Evolutionary conservation across 2,113 vertebrate species (phyloP).

Genomic region (Hiodon alosoides): DNA sequence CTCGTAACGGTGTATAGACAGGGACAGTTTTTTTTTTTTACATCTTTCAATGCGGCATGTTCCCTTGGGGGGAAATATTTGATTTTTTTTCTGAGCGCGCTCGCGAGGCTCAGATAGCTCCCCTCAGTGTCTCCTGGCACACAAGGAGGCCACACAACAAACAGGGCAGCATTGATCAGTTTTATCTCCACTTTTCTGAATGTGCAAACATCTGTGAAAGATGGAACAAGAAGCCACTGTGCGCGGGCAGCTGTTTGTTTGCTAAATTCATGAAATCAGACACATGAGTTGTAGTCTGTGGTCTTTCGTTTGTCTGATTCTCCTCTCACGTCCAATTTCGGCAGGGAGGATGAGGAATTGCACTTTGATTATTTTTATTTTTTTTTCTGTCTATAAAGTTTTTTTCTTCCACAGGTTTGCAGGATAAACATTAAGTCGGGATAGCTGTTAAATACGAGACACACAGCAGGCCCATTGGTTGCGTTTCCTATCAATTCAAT

Average conservation of each 20-base stretch:
- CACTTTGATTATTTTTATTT: constrained; percentile 43
- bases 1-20: background rate
- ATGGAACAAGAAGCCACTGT: constrained; percentile 47
- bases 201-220: constrained; percentile 48
- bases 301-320: constrained; percentile 42
- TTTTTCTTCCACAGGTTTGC: no score
- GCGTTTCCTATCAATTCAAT: no score
- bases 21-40: background rate
- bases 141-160: constrained; percentile 39
- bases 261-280: constrained; percentile 46
- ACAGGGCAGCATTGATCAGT: constrained; percentile 50
- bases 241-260: constrained; percentile 24
- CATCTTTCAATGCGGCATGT: background rate
- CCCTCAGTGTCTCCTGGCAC: constrained; percentile 40
- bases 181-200: constrained; percentile 22
- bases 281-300: constrained; percentile 50
- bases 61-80: background rate
- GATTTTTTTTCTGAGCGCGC: constrained; percentile 11
- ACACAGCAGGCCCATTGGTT: no score
- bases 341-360: constrained; percentile 35
- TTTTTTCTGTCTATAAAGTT: background rate
- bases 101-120: constrained; percentile 39
- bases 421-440: no score
- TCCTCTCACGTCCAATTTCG: constrained; percentile 38
- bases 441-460: no score